Evolutionary conservation across 1,140 invertebrate species (phyloP), one percentile per base, ranked within the genome.

Genomic region (Ceratina japonica): DNA sequence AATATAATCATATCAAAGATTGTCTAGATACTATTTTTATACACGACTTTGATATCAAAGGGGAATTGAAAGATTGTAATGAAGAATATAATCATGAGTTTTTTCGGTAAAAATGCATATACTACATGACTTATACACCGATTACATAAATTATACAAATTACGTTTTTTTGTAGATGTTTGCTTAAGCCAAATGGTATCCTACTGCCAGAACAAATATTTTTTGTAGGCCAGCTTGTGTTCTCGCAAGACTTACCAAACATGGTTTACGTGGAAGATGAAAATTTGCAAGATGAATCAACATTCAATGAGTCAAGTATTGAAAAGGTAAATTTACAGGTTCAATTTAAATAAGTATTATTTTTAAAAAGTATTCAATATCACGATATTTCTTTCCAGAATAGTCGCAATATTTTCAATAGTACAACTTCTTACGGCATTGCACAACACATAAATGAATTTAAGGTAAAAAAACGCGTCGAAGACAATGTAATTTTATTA

Each of bases 381-480:
- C 84, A 91, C 0, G 81, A 91, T 70, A 81, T 63, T 86, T 87
- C 77, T 91, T 69, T 83, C 3, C 22, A 78, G 75, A 44, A n/a
- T 44, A 16, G 13, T 49, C 13, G 59, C 54, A 27, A 62, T 80
- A 64, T 49, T 54, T 76, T 76, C 73, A 59, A 66, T 64, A 84
- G 84, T 79, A 84, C 90, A 83, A 87, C 89, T 16, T 90, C 88
- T 7, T 92, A 90, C 72, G 79, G 82, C n/a, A 90, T 94, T 59
- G 92, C 92, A 31, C 86, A 93, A 70, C 90, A 90, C 66, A 93
- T 94, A 72, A 94, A 94, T 74, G 81, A 90, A 75, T 94, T 89
- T 76, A 90, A 93, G 90, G 93, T 93, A 66, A 81, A 10, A 49
- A 20, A n/a, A 2, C 15, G 31, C 10, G 24, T 20, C 4, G 27